These are phyloP conservation scores for Drosophila limbata DNA, from an alignment of 2,888 invertebrate genomes.

Conservation along the genomic window DNA sequence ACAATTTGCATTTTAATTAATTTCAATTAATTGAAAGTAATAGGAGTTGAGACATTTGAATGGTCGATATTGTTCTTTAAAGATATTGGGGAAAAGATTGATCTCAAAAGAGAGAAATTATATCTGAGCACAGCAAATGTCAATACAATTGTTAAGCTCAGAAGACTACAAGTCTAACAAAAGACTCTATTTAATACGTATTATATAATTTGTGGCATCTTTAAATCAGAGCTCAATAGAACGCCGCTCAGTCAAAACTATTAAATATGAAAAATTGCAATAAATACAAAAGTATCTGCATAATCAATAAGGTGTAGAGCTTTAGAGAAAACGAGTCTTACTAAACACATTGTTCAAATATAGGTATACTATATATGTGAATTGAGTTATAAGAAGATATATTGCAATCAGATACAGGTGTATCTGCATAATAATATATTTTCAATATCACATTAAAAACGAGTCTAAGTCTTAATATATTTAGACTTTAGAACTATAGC, in stretches of 20 bases:
- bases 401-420: slow-evolving; percentile 9
- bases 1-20: slow-evolving; percentile 15
- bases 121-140: neutral
- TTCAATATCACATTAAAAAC: neutral
- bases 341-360: neutral
- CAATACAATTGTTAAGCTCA: neutral
- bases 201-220: neutral
- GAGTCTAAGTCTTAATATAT: neutral
- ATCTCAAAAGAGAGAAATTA: neutral
- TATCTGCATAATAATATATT: slow-evolving; percentile 6
- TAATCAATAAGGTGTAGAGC: slow-evolving; percentile 2
- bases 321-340: slow-evolving; percentile 4
- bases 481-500: neutral
- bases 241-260: slow-evolving; percentile 3
- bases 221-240: neutral
- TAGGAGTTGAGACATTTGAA: neutral
- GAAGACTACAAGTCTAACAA: neutral
- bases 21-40: neutral
- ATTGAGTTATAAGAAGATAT: slow-evolving; percentile 5
- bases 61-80: neutral
- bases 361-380: neutral
- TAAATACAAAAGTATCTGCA: slow-evolving; percentile 2
- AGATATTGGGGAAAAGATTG: neutral
- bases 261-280: slow-evolving; percentile 4
- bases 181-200: neutral